phyloP scores from a whole-genome alignment of 2,888 invertebrate genomes.

The Yponomeuta plumbellus region DNA sequence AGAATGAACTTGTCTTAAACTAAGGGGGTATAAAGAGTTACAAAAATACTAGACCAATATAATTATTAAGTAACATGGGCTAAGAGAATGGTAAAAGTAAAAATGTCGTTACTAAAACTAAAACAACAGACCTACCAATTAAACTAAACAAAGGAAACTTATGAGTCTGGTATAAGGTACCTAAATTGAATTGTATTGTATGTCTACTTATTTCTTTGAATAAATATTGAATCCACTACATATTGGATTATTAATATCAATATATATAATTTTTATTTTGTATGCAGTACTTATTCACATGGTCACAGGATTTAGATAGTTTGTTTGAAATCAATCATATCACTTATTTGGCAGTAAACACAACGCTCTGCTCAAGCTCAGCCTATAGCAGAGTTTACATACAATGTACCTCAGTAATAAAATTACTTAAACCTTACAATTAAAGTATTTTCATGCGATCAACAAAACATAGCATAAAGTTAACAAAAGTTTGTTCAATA shows the following conservation, averaged over 20 bases:
- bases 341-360: constrained; percentile 12
- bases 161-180: constrained; percentile 11
- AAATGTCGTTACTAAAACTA: constrained; percentile 16
- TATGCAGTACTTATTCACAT: constrained; percentile 7
- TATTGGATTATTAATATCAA: constrained; percentile 10
- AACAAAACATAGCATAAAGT: constrained; percentile 5
- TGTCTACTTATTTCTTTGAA: constrained; percentile 15
- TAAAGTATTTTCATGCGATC: constrained; percentile 2
- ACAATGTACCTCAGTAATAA: background rate
- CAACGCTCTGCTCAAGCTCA: constrained; percentile 9
- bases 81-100: constrained; percentile 30
- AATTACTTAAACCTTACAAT: background rate
- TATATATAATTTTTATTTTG: constrained; percentile 10
- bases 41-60: constrained; percentile 6
- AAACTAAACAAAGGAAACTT: constrained; percentile 8
- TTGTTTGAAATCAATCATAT: constrained; percentile 3
- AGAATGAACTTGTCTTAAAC: constrained; percentile 11
- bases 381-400: background rate
- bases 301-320: constrained; percentile 1
- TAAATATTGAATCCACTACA: constrained; percentile 16
- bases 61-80: constrained; percentile 46
- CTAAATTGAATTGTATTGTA: constrained; percentile 3
- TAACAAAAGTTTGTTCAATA: constrained; percentile 50
- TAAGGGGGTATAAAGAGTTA: constrained; percentile 1
- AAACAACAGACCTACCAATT: constrained; percentile 9